phyloP scores from a whole-genome alignment of 2,113 vertebrate genomes.

The Acinonyx jubatus region DNA sequence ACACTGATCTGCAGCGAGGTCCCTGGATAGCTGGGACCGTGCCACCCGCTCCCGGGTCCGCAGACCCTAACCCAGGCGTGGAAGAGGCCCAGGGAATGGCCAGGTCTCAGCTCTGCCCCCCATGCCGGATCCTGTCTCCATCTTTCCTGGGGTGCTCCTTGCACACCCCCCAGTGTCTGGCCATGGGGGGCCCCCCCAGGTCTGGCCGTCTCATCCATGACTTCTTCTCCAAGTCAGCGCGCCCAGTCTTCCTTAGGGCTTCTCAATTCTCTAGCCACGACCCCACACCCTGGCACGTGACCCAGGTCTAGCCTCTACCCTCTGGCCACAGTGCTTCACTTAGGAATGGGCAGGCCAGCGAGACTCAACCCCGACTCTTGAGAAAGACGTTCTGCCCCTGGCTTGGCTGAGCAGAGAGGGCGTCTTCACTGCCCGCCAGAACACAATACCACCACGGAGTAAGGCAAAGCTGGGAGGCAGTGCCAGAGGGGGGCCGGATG shows the following conservation, averaged over 20 bases:
- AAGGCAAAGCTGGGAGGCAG: neutral
- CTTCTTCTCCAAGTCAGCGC: neutral
- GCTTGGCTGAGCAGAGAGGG: neutral
- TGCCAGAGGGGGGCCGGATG: neutral
- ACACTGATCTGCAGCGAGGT: neutral
- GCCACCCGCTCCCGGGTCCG: fast-evolving
- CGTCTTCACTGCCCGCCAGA: neutral
- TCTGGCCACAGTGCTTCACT: neutral
- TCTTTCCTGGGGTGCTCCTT: neutral
- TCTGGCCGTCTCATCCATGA: fast-evolving
- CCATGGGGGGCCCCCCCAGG: fast-evolving
- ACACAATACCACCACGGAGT: fast-evolving
- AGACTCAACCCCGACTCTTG: fast-evolving
- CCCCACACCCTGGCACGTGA: neutral
- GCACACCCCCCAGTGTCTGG: fast-evolving
- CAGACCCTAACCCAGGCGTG: neutral
- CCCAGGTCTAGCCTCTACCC: neutral
- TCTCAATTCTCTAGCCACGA: neutral
- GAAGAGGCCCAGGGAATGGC: fast-evolving
- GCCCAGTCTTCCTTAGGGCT: neutral
- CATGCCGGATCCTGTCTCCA: fast-evolving
- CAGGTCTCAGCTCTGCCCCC: neutral
- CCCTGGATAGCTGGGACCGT: neutral
- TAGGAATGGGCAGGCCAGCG: neutral
- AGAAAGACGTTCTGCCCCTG: neutral